phyloP scores from a whole-genome alignment of 2,888 invertebrate species.

The Urechis unicinctus region DNA sequence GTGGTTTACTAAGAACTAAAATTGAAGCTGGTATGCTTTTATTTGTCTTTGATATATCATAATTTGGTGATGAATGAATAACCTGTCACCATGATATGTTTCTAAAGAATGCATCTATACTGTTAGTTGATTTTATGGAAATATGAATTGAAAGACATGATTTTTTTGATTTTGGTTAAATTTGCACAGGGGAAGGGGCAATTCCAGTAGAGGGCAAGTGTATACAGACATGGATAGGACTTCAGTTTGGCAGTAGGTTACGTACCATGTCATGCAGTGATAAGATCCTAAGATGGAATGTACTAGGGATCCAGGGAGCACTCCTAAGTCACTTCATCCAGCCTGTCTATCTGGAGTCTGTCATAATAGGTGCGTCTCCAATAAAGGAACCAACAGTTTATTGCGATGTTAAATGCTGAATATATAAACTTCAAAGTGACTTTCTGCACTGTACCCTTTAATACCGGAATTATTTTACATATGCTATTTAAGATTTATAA shows the following conservation, averaged over 20 bases:
- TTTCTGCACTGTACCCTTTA: too few species aligned
- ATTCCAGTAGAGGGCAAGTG: constrained; percentile 6
- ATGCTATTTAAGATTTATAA: too few species aligned
- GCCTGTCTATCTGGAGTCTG: constrained; percentile 35
- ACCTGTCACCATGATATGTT: too few species aligned
- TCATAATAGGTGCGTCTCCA: constrained; percentile 29
- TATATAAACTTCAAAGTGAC: too few species aligned
- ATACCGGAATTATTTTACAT: too few species aligned
- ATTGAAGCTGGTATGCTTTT: constrained; percentile 11
- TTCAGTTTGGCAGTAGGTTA: constrained; percentile 10
- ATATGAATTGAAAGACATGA: neutral
- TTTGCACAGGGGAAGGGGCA: constrained; percentile 7
- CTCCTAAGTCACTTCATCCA: constrained; percentile 29
- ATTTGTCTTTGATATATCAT: neutral
- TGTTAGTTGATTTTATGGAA: too few species aligned
- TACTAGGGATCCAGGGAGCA: constrained; percentile 42
- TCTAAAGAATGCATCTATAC: too few species aligned
- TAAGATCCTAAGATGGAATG: constrained; percentile 42
- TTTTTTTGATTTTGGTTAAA: neutral
- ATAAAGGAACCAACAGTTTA: neutral
- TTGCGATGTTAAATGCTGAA: too few species aligned
- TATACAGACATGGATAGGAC: constrained; percentile 7
- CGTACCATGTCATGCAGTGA: constrained; percentile 41
- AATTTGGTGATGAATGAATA: too few species aligned
- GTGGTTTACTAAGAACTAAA: constrained; percentile 10